Evolutionary conservation across 2,113 vertebrate genomes (phyloP), one percentile per base, ranked within the genome.

Genomic region (Prietella phreatophila): DNA sequence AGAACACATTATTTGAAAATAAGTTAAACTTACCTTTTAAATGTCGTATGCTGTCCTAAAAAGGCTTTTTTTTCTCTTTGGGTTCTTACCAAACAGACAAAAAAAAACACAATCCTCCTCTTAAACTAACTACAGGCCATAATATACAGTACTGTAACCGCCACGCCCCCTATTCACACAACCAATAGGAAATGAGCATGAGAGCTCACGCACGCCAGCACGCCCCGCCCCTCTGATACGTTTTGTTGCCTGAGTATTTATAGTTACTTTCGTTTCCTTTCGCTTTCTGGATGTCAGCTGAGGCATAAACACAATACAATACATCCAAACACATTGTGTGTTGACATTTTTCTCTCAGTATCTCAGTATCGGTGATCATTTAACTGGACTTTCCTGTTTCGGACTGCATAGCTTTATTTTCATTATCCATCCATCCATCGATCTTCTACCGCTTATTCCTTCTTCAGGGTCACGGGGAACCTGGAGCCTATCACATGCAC

Each of bases 71-170:
- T 73, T 5, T 25, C 42, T 75, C 39, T 75, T 50, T 14, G 10
- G 0, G 39, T 47, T 10, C 11, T 7, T 7, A 7, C 22, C 1
- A 22, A 42, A 39, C 3, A 0, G 8, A 10, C 9, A 17, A 0
- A 69, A 17, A 1, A 10, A 0, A 33, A 9, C 4, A 50, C 4
- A 27, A 5, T 27, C 61, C 3, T 3, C 22, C 42, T 27, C 42
- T 76, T 9, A 42, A 50, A 42, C 42, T 42, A 19, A 39, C 36
- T 20, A 8, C 33, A 22, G 22, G 0, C 9, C 22, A 47, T 47
- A 4, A 73, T 33, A 83, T 67, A 61, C 7, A 2, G 9, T 9
- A 20, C 13, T 2, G 27, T 30, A 0, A 30, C 17, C 7, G 27
- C 42, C 82, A 84, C 61, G 25, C 42, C 42, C 22, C 15, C 0